Evolutionary conservation across 2,888 invertebrate species (phyloP), one percentile per base, ranked within the genome.

Genomic region (Lycaena phlaeas): DNA sequence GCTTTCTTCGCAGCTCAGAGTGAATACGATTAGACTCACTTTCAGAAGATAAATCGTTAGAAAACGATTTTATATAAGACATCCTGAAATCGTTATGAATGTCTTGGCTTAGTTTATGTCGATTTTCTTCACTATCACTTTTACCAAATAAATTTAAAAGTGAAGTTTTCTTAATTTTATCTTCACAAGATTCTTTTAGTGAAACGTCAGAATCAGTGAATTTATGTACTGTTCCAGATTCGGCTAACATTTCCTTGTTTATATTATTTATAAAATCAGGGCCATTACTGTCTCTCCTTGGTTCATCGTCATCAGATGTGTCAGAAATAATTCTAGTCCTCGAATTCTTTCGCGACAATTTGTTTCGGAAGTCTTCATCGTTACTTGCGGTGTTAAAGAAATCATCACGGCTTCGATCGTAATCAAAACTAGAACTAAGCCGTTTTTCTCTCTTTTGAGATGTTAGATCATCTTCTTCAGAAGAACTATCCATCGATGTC

Each of bases 251-350:
- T 55, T 90, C 89, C 15, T 86, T 82, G 58, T 90, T 90, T 1
- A 87, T 72, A 40, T 86, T 69, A 38, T 59, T 61, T 3, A 68
- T 58, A 51, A 61, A 72, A 45, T 51, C 59, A 14, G 69, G 71
- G 50, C 70, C 86, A 46, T 77, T 76, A 22, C 77, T 53, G 53
- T 85, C 81, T 54, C 86, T 86, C 54, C 87, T 88, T 9, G 85
- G 79, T 27, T 68, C 76, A 31, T 90, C 90, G 40, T 92, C 91
- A 51, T 92, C 92, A 26, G 92, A 92, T 1, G 92, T 90, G 59
- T 94, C 94, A 6, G 92, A 93, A 44, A 91, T 88, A 43, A 94
- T 92, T 14, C 92, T 87, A 14, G 91, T 88, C 51, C 90, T 81
- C 0, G 90, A 91, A 54, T 89, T 89, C 60, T 92, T 91, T 42